Evolutionary conservation across 2,797 vertebrate genomes (phyloP), one percentile per base, ranked within the genome.

Genomic region (Rhinatrema bivittatum): DNA sequence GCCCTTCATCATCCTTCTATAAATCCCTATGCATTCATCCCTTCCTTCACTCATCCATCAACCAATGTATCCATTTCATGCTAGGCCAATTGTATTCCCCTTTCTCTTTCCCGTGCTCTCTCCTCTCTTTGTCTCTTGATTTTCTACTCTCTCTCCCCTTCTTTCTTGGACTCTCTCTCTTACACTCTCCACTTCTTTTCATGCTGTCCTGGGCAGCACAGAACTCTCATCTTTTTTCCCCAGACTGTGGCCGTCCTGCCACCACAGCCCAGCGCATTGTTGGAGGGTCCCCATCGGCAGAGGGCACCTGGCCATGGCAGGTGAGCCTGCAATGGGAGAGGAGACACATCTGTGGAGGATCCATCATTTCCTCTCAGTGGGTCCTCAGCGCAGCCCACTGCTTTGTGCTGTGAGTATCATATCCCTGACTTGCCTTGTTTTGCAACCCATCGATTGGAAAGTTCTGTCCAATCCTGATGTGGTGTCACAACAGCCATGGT

Each of bases 301-400:
- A 25, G 39, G 47, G 47, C 8, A 39, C 29, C 6, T 60, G 63
- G 61, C 58, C 58, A 6, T 65, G 60, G 63, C 58, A 60, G 31
- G 58, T 53, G 47, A 65, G 58, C 46, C 15, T 65, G 16, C 32
- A 38, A 13, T 4, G 42, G 21, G 9, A 16, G 9, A 9, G 17
- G 10, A 20, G 4, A 22, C 53, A 57, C 2, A 2, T 65, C 7
- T 67, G 58, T 1, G 50, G 58, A 16, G 58, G 50, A 3, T 34
- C 60, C 16, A 60, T 67, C 18, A 29, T 67, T 46, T 9, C 29
- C 0, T 5, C 32, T 1, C 30, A 49, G 19, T 62, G 60, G 67
- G 58, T 65, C 46, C 37, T 62, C 23, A 65, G 52, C 0, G 58
- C 60, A 0, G 63, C 46, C 10, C 58, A 62, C 25, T 65, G 61